Conservation (phyloP, 1,140 invertebrate genomes). For the Pollicipes pollicipes region DNA sequence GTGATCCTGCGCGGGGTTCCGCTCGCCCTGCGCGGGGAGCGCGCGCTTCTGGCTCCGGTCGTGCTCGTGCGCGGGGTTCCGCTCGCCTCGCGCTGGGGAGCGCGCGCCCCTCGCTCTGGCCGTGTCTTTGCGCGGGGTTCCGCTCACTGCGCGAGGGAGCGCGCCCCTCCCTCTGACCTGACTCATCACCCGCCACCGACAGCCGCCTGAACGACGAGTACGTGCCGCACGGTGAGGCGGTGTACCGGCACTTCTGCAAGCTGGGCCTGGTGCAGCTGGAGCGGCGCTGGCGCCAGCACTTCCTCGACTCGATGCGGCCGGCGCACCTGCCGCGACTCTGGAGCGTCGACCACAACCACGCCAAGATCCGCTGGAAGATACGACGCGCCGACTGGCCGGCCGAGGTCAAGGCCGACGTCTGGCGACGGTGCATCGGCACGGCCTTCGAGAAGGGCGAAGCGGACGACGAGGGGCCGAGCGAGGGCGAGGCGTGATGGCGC, state of each 20-base stretch:
- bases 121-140: too few species aligned
- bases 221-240: slow-evolving; percentile 43
- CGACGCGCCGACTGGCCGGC: neutral
- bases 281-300: slow-evolving; percentile 55
- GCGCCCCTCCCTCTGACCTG: too few species aligned
- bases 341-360: slow-evolving; percentile 46
- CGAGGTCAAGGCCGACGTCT: neutral
- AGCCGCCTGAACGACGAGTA: slow-evolving; percentile 34
- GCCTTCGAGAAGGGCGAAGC: neutral
- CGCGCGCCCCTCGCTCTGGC: neutral
- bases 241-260: slow-evolving; percentile 40
- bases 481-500: too few species aligned
- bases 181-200: slow-evolving; percentile 5
- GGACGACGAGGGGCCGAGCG: neutral
- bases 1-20: too few species aligned
- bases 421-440: neutral
- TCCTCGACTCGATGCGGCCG: slow-evolving; percentile 52
- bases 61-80: too few species aligned
- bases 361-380: slow-evolving; percentile 17
- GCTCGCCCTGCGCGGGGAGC: too few species aligned
- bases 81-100: too few species aligned
- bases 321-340: slow-evolving; percentile 49
- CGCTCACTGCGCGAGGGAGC: too few species aligned
- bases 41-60: too few species aligned
- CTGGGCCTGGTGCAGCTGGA: slow-evolving; percentile 44